A percentile compares a stretch with the other conserved stretches of the same genome.
Evolutionary conservation across 2,888 invertebrate species (phyloP).

Genomic region (Xylota sylvarum): DNA sequence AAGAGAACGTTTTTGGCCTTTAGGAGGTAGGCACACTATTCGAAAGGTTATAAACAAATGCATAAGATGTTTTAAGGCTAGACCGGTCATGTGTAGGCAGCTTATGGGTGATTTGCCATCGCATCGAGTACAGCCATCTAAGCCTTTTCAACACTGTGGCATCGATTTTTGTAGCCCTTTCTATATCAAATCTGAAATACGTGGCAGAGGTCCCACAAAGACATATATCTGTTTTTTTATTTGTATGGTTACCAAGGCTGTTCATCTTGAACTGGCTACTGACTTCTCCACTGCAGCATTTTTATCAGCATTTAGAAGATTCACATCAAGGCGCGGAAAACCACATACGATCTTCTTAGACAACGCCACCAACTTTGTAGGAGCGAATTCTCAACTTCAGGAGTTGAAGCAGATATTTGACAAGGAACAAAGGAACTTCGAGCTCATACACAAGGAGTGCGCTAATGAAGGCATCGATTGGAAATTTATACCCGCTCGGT

Average conservation of each 20-base stretch:
- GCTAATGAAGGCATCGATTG: constrained; percentile 8
- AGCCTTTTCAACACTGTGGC: too few relatives aligned
- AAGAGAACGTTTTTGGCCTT: constrained; percentile 23
- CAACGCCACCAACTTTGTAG: background rate
- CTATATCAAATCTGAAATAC: constrained; percentile 17
- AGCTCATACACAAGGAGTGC: background rate
- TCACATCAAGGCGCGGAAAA: too few relatives aligned
- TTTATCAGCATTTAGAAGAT: too few relatives aligned
- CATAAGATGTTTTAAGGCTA: background rate
- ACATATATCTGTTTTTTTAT: background rate
- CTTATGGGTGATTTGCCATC: constrained; percentile 7
- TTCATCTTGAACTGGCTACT: too few relatives aligned
- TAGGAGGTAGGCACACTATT: constrained; percentile 4
- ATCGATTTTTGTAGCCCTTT: constrained; percentile 30
- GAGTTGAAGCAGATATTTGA: background rate
- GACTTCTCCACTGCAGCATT: too few relatives aligned
- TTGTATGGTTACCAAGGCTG: background rate
- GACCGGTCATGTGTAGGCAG: background rate
- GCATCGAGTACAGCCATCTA: too few relatives aligned
- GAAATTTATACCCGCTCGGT: constrained; percentile 50
- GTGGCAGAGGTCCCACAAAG: background rate
- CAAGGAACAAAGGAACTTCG: background rate
- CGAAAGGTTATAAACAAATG: constrained; percentile 16
- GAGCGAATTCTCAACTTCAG: background rate
- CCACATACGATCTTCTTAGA: background rate